A percentile compares a stretch with the other conserved stretches of the same genome.
Evolutionary conservation across 2,888 invertebrate species (phyloP).

Genomic region (Euzetes globulus): DNA sequence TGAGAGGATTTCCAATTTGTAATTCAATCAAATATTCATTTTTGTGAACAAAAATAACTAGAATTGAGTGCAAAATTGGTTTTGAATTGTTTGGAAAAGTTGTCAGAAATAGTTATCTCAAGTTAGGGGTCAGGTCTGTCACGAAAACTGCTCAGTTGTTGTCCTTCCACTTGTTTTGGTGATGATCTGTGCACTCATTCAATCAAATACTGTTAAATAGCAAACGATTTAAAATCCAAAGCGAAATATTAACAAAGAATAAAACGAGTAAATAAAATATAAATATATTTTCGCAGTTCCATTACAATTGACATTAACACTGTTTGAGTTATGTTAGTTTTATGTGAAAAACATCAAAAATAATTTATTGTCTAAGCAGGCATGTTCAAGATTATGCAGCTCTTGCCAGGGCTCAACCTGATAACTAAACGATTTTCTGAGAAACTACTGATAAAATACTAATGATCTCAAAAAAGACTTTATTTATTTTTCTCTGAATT

Average conservation of each 20-base stretch:
- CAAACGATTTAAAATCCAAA: background rate
- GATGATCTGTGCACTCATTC: constrained; percentile 3
- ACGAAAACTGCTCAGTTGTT: background rate
- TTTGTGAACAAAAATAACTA: too few relatives aligned
- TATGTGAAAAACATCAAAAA: background rate
- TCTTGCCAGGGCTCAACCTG: too few relatives aligned
- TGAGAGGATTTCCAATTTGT: too few relatives aligned
- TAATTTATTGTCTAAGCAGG: too few relatives aligned
- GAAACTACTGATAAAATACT: too few relatives aligned
- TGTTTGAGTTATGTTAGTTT: background rate
- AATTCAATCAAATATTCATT: too few relatives aligned
- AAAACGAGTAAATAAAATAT: background rate
- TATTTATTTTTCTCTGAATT: too few relatives aligned
- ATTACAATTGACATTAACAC: constrained; percentile 10
- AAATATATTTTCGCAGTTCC: background rate
- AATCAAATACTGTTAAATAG: background rate
- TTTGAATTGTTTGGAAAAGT: background rate
- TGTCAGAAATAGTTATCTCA: background rate
- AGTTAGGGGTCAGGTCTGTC: background rate
- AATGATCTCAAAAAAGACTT: too few relatives aligned
- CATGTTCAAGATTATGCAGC: too few relatives aligned
- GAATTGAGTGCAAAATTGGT: too few relatives aligned
- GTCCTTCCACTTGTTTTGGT: background rate
- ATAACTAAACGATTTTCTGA: too few relatives aligned
- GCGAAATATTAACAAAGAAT: background rate